Conservation (phyloP, 2,113 vertebrate species). For the Boulengeromyrus knoepffleri region DNA sequence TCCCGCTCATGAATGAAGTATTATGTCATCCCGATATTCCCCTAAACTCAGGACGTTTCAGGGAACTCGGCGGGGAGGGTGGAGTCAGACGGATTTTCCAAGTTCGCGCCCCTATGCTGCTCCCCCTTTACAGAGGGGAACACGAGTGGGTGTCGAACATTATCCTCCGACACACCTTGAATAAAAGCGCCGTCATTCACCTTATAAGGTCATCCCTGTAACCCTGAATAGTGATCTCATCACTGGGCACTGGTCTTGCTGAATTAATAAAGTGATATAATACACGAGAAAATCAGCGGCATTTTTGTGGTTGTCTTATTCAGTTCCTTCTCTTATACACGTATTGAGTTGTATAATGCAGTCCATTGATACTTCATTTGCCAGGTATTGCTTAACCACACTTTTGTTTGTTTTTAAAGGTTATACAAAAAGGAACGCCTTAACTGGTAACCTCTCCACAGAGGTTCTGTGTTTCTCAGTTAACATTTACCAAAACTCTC, state of each 20-base stretch:
- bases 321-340: not conserved
- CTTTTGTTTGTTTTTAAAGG: not conserved
- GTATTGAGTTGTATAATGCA: not conserved
- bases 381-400: not conserved
- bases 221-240: not conserved
- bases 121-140: not conserved
- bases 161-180: not conserved
- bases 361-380: not conserved
- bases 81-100: not conserved
- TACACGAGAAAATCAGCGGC: not conserved
- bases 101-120: not conserved
- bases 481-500: not conserved
- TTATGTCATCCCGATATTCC: not conserved
- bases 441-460: not conserved
- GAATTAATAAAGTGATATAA: not conserved
- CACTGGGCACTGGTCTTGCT: not conserved
- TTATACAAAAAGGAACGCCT: not conserved
- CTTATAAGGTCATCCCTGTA: not conserved
- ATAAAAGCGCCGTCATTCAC: not conserved
- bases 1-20: not conserved
- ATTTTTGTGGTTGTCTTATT: not conserved
- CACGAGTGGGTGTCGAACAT: not conserved
- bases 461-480: not conserved
- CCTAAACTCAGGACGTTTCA: not conserved
- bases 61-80: not conserved